Percentiles rank a stretch among this genome's conserved stretches.
Conservation (phyloP, 1,140 invertebrate genomes). For the Cotesia typhae region DNA sequence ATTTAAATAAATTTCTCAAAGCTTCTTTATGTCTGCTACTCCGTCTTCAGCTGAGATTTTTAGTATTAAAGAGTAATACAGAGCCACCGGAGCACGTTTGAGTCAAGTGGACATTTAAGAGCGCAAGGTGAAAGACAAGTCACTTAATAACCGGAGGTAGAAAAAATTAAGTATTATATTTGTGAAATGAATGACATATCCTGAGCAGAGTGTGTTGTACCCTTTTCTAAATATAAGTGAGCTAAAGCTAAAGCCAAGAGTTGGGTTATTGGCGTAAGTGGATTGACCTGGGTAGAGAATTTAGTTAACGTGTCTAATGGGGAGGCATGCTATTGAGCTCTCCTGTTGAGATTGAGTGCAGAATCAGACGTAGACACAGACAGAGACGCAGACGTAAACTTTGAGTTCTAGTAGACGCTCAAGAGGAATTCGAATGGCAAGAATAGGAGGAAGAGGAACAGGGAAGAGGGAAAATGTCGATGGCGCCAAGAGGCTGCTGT, state of each 20-base stretch:
- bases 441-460: neutral
- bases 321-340: neutral
- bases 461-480: constrained; percentile 19
- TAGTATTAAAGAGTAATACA: too few relatives aligned
- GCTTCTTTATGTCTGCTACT: neutral
- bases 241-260: too few relatives aligned
- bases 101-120: constrained; percentile 7
- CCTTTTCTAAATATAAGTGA: too few relatives aligned
- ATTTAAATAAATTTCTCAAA: too few relatives aligned
- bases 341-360: neutral
- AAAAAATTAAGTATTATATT: neutral
- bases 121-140: constrained; percentile 10
- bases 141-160: neutral
- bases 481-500: constrained; percentile 28
- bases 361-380: neutral
- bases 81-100: neutral
- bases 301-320: neutral
- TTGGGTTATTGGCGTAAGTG: neutral
- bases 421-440: neutral
- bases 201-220: neutral
- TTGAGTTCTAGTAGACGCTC: neutral
- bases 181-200: constrained; percentile 27
- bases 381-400: neutral
- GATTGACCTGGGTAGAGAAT: too few relatives aligned
- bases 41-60: neutral